Base-by-base conservation (phyloP, 2,113 vertebrate genomes). In the Ochotona princeps region DNA sequence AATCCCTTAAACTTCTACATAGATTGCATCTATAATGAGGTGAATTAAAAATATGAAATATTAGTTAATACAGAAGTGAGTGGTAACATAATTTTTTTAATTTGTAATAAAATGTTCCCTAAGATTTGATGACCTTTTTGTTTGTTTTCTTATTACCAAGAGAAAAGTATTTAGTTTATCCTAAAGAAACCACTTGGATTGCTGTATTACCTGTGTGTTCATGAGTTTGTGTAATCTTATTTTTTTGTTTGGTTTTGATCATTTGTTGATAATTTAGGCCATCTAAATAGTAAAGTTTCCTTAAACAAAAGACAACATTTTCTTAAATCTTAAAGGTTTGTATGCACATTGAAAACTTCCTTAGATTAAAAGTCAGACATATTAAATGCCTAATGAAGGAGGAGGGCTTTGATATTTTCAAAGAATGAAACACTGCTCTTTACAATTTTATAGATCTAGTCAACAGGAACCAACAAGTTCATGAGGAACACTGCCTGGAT, bases 31-130 rank as follows among this genome's bases (percentile, higher is more conserved):
- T 91, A 1, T 47, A 87, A n/a, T 80, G 26, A 89, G 72, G 21
- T 54, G 14, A 90, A 61, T 60, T 74, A 66, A 90, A 90, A 94
- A 70, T 47, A 88, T 63, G 35, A 94, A 94, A 54, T 78, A 20
- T 38, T 94, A 67, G 26, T 65, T 83, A 81, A 76, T 61, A 32
- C 38, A 87, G 28, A 87, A 89, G 13, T 86, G 13, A 93, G 11
- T 3, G 73, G 32, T 66, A 70, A 63, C 35, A 32, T 65, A 80
- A 74, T 79, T 90, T 94, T 94, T 92, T 87, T 44, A 69, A 11
- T 79, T 92, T 83, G 81, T 44, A 44, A 44, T 6, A 44, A 69
- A 74, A 44, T 20, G 78, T 78, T 90, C 49, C 30, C 35, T 74
- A 65, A 78, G 85, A 87, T 25, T 86, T 75, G 75, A 91, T 6